phyloP scores from a whole-genome alignment of 2,113 vertebrate species.

The Elgaria multicarinata region DNA sequence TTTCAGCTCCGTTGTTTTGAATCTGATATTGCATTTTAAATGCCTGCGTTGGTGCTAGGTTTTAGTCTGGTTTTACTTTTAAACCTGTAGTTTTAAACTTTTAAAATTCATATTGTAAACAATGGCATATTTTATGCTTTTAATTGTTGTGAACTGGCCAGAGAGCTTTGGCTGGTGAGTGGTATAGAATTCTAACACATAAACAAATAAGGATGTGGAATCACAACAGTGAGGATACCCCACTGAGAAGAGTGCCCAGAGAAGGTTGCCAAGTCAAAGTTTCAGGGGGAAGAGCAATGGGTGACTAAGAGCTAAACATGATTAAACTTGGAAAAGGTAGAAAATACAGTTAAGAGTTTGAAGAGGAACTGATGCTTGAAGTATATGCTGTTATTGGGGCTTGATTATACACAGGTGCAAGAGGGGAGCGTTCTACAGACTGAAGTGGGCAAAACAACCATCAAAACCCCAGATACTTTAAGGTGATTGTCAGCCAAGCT shows the following conservation, averaged over 20 bases:
- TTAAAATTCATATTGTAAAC: too few relatives aligned
- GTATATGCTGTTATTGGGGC: neutral
- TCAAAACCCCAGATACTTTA: neutral
- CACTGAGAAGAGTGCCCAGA: neutral
- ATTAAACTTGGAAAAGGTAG: neutral
- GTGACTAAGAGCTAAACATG: neutral
- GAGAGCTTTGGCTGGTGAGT: too few relatives aligned
- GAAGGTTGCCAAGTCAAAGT: neutral
- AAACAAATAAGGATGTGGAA: too few relatives aligned
- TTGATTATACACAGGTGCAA: neutral
- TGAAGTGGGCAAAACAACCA: slow-evolving; percentile 14
- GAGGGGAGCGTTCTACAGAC: slow-evolving; percentile 9
- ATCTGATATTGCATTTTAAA: too few relatives aligned
- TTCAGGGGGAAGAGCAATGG: neutral
- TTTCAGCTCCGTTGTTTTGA: too few relatives aligned
- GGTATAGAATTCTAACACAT: too few relatives aligned
- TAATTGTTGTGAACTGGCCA: too few relatives aligned
- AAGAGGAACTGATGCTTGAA: slow-evolving; percentile 1
- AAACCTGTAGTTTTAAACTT: too few relatives aligned
- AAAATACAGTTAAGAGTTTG: neutral
- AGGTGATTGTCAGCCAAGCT: slow-evolving; percentile 16
- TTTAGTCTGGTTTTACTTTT: too few relatives aligned
- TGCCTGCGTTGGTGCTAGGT: too few relatives aligned
- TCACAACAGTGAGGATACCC: neutral
- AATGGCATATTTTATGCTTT: too few relatives aligned